Evolutionary conservation across 2,888 invertebrate species (phyloP).

Genomic region (Ectemnius continuus): DNA sequence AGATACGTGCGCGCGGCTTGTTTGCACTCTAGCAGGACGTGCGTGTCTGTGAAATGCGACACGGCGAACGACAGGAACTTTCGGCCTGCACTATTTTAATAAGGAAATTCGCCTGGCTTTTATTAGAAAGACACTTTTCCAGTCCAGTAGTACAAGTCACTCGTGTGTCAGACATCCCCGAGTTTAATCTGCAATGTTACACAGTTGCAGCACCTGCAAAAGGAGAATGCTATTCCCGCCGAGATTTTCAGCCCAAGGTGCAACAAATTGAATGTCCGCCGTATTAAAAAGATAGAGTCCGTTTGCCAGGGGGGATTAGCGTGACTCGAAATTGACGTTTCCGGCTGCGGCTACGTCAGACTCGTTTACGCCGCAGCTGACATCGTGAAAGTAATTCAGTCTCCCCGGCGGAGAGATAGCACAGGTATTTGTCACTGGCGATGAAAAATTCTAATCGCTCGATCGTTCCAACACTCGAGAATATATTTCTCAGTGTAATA

Average conservation of each 20-base stretch:
- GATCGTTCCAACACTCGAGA: slow-evolving; percentile 11
- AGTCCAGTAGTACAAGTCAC: too few species aligned
- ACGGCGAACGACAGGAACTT: neutral
- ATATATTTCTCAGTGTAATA: neutral
- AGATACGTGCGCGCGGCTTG: slow-evolving; percentile 39
- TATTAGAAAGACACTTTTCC: too few species aligned
- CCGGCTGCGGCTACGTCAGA: slow-evolving; percentile 69
- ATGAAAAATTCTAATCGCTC: neutral
- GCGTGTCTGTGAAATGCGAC: slow-evolving; percentile 36
- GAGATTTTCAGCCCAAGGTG: neutral
- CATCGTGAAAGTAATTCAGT: slow-evolving; percentile 66
- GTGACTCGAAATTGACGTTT: slow-evolving; percentile 70
- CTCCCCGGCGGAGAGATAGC: slow-evolving; percentile 41
- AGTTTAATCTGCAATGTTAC: too few species aligned
- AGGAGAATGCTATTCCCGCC: too few species aligned
- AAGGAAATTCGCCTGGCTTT: too few species aligned
- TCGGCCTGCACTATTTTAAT: too few species aligned
- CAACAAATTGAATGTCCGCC: slow-evolving; percentile 17
- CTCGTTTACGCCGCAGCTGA: slow-evolving; percentile 31
- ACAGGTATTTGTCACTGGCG: slow-evolving; percentile 16
- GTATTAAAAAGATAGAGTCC: slow-evolving; percentile 23
- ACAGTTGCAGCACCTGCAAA: too few species aligned
- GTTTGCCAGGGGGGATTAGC: slow-evolving; percentile 64
- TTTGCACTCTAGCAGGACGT: slow-evolving; percentile 43
- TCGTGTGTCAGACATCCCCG: too few species aligned